Conservation (phyloP, 2,113 vertebrate genomes). For the Phocoena sinus region DNA sequence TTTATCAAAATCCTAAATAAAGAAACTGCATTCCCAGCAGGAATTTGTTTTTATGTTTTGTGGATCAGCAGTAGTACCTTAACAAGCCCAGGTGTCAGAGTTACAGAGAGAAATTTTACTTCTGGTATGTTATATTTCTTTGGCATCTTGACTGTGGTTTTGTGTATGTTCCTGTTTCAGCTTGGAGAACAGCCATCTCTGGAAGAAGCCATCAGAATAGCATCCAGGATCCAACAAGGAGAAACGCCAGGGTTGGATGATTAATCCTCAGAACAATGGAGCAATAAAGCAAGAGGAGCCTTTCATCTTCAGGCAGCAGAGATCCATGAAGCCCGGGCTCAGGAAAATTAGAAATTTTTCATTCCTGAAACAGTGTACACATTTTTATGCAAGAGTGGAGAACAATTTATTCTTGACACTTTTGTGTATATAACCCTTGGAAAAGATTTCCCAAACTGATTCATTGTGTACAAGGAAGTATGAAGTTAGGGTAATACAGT, state of each 20-base stretch:
- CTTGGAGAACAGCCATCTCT: constrained; percentile 96
- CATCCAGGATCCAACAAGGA: constrained; percentile 98
- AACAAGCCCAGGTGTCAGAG: constrained; percentile 10
- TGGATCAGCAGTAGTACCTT: not conserved
- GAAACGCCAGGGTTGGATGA: constrained; percentile 96
- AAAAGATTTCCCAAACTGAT: constrained; percentile 79
- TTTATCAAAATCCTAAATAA: constrained; percentile 11
- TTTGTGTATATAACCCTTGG: constrained; percentile 82
- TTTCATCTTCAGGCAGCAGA: constrained; percentile 78
- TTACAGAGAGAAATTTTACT: not conserved
- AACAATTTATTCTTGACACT: constrained; percentile 79
- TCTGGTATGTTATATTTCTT: not conserved
- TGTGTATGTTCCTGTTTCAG: constrained; percentile 77
- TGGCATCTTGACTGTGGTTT: not conserved
- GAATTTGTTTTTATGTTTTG: constrained; percentile 11
- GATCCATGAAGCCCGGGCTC: constrained; percentile 70
- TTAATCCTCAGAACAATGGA: constrained; percentile 79
- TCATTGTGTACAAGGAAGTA: constrained; percentile 79
- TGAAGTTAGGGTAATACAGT: constrained; percentile 79
- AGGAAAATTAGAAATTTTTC: constrained; percentile 74
- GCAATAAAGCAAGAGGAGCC: constrained; percentile 74
- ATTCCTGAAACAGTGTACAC: constrained; percentile 77
- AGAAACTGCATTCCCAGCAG: not conserved
- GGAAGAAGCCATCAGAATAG: constrained; percentile 99
- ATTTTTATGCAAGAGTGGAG: constrained; percentile 81